phyloP scores from a whole-genome alignment of 2,888 invertebrate genomes.

The Perdita meconis region DNA sequence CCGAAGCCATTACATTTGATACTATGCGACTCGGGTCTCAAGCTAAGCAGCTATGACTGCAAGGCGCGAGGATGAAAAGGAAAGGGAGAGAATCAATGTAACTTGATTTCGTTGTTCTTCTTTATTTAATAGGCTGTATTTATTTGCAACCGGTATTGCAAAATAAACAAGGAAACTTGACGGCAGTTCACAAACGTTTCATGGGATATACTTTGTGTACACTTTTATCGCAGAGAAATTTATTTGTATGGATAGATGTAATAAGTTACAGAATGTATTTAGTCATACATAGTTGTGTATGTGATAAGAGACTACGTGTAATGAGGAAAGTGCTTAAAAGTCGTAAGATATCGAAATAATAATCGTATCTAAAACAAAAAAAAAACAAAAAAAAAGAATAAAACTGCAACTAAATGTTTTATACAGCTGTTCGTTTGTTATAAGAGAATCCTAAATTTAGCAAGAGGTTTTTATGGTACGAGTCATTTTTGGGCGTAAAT shows the following conservation, averaged over 20 bases:
- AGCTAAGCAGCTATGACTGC: constrained; percentile 65
- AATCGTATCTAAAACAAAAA: constrained; percentile 54
- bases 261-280: constrained; percentile 65
- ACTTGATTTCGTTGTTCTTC: constrained; percentile 51
- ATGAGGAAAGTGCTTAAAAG: constrained; percentile 59
- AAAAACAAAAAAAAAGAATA: too few species aligned
- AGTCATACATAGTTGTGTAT: constrained; percentile 62
- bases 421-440: constrained; percentile 55
- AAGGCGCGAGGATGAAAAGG: constrained; percentile 47
- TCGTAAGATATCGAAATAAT: constrained; percentile 57
- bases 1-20: constrained; percentile 73
- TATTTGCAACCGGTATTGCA: constrained; percentile 69
- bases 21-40: constrained; percentile 73
- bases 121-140: constrained; percentile 66
- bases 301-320: constrained; percentile 59
- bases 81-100: constrained; percentile 50
- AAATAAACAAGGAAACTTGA: constrained; percentile 32
- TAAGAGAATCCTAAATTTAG: constrained; percentile 57
- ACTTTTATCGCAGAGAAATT: constrained; percentile 46
- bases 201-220: constrained; percentile 45
- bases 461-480: constrained; percentile 43
- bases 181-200: constrained; percentile 37
- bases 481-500: constrained; percentile 55
- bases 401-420: constrained; percentile 56
- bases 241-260: constrained; percentile 58